phyloP scores from a whole-genome alignment of 2,113 vertebrate species.

The Platanista minor region DNA sequence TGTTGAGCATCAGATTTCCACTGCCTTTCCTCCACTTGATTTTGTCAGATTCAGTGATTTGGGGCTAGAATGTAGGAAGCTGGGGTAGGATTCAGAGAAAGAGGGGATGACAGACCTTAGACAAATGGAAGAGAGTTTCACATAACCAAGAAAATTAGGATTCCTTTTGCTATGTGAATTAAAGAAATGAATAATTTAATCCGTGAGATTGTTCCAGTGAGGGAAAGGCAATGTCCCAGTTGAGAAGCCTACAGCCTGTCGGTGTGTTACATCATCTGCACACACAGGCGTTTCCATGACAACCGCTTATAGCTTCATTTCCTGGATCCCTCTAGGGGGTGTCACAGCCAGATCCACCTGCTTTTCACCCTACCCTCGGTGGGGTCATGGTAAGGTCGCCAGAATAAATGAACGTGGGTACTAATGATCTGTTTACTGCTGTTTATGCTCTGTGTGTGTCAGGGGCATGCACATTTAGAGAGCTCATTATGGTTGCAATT shows the following conservation, averaged over 20 bases:
- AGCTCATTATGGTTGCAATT: constrained; percentile 89
- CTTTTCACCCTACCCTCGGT: constrained; percentile 83
- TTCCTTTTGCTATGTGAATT: constrained; percentile 73
- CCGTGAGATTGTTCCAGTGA: constrained; percentile 51
- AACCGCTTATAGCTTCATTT: constrained; percentile 83
- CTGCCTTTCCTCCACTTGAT: neutral
- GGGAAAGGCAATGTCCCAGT: constrained; percentile 70
- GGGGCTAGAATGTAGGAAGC: neutral
- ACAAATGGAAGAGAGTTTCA: constrained; percentile 38
- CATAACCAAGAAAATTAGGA: constrained; percentile 69
- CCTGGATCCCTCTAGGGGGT: constrained; percentile 84
- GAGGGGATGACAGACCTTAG: neutral
- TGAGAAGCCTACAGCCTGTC: constrained; percentile 73
- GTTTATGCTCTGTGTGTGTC: constrained; percentile 87
- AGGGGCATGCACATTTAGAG: constrained; percentile 86
- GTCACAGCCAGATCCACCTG: constrained; percentile 86
- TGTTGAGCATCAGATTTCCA: neutral
- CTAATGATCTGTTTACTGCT: constrained; percentile 88
- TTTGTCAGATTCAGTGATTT: neutral
- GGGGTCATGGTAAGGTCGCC: constrained; percentile 85
- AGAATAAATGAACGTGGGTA: constrained; percentile 86
- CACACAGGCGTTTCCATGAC: constrained; percentile 83
- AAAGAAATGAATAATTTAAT: constrained; percentile 78
- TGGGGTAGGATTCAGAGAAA: neutral
- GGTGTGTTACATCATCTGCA: constrained; percentile 81